Evolutionary conservation across 2,113 vertebrate genomes (phyloP).

Genomic region (Chinchilla lanigera): DNA sequence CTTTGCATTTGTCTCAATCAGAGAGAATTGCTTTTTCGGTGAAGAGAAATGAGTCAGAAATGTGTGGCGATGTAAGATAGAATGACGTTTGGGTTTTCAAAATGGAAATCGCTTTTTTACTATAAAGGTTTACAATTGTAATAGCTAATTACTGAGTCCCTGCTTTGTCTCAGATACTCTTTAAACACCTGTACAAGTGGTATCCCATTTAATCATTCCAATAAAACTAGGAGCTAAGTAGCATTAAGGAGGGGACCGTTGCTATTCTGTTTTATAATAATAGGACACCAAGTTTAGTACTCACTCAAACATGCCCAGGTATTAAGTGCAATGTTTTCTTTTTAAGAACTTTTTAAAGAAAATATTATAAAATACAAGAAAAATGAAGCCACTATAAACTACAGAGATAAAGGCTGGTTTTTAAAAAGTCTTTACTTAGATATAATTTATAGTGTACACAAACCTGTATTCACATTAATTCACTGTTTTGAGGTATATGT

Average conservation of each 20-base stretch:
- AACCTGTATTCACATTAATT: neutral
- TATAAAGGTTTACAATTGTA: conserved; percentile 19
- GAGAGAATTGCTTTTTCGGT: neutral
- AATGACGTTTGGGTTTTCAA: conserved; percentile 37
- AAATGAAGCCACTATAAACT: neutral
- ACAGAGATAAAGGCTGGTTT: neutral
- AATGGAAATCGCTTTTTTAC: neutral
- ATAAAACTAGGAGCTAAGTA: neutral
- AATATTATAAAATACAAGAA: conserved; percentile 3
- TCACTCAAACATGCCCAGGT: neutral
- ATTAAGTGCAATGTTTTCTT: neutral
- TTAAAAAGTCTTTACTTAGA: neutral
- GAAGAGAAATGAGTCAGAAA: conserved; percentile 42
- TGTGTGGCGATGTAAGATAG: neutral
- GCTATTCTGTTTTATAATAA: neutral
- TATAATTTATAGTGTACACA: neutral
- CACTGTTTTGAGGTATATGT: neutral
- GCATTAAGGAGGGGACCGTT: neutral
- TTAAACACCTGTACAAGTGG: neutral
- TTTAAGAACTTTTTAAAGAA: neutral
- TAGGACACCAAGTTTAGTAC: neutral
- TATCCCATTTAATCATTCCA: neutral
- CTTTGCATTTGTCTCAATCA: neutral
- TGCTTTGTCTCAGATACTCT: neutral
- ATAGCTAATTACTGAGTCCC: conserved; percentile 4